Conservation (phyloP, 1,140 invertebrate species). For the Centruroides sculpturatus region DNA sequence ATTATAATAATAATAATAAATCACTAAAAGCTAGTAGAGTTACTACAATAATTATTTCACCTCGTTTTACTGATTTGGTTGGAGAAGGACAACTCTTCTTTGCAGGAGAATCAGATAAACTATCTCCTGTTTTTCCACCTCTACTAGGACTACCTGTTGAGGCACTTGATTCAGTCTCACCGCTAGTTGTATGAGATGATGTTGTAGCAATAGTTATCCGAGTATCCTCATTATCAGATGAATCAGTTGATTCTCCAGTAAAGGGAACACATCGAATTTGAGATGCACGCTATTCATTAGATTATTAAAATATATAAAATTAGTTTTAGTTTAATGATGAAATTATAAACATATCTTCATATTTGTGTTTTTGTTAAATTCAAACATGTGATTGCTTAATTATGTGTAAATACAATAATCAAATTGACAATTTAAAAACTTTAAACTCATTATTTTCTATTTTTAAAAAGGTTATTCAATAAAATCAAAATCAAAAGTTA, state of each 20-base stretch:
- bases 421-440: too few relatives aligned
- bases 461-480: too few relatives aligned
- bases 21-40: too few relatives aligned
- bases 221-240: conserved; percentile 77
- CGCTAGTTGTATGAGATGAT: conserved; percentile 24
- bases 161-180: conserved; percentile 35
- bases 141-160: conserved; percentile 61
- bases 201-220: conserved; percentile 12
- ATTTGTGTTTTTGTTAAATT: not conserved
- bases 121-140: conserved; percentile 30
- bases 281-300: conserved; percentile 55
- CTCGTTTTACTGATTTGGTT: conserved; percentile 56
- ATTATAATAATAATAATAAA: too few relatives aligned
- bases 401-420: too few relatives aligned
- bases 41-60: conserved; percentile 23
- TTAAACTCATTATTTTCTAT: too few relatives aligned
- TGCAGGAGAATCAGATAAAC: conserved; percentile 47
- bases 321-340: not conserved
- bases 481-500: too few relatives aligned
- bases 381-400: too few relatives aligned
- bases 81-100: conserved; percentile 62
- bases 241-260: conserved; percentile 81
- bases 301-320: not conserved
- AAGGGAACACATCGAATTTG: conserved; percentile 92
- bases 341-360: not conserved